These are phyloP conservation scores for Porphyrio hochstetteri DNA, from an alignment of 2,113 vertebrate species.

Conservation along the genomic window DNA sequence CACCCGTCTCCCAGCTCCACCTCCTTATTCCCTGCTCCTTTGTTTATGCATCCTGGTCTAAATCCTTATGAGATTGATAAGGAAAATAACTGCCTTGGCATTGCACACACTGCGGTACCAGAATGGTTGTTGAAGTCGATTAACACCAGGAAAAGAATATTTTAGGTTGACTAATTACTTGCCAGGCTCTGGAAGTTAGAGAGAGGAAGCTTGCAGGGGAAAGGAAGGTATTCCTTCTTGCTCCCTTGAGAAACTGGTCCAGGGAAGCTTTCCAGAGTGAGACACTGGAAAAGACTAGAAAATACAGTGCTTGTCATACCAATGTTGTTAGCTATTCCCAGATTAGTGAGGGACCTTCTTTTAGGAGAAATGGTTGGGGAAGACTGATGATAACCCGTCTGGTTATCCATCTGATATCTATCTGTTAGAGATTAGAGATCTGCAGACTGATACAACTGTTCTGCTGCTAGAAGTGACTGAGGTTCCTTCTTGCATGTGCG, in stretches of 20 bases:
- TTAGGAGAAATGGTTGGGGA: background rate
- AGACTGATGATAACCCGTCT: background rate
- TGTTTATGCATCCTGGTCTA: conserved; percentile 41
- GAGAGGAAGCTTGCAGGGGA: background rate
- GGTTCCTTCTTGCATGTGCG: background rate
- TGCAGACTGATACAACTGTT: background rate
- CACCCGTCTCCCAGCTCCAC: conserved; percentile 7
- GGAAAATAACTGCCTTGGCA: conserved; percentile 21
- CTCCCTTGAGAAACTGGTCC: background rate
- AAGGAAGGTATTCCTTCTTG: background rate
- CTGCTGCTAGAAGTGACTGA: background rate
- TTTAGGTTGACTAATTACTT: background rate
- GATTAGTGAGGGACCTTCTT: background rate
- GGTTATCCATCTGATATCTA: background rate
- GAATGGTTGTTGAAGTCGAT: background rate
- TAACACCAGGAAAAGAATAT: background rate
- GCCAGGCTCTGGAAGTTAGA: background rate
- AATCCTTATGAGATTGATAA: conserved; percentile 46
- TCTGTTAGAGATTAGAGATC: background rate
- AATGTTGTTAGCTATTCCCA: background rate
- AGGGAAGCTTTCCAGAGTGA: background rate
- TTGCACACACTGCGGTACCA: background rate
- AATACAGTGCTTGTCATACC: background rate
- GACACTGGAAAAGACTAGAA: background rate
- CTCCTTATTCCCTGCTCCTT: conserved; percentile 34